phyloP scores from a whole-genome alignment of 2,113 vertebrate genomes.

The Cygnus atratus region DNA sequence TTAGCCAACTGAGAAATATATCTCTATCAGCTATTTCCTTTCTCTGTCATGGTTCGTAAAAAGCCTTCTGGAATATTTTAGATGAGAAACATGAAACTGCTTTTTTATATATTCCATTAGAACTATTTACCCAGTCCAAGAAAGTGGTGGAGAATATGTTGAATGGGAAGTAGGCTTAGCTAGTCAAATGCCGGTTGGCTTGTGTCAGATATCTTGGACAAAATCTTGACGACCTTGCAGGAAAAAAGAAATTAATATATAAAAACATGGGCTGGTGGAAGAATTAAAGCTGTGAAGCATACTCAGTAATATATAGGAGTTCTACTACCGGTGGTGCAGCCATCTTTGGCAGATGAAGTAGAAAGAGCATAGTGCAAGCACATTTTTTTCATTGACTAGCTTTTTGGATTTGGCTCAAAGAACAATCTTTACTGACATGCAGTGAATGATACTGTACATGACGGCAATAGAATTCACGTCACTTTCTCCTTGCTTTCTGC shows the following conservation, averaged over 20 bases:
- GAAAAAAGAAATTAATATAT: not conserved
- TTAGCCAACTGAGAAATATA: conserved; percentile 52
- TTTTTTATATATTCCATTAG: conserved; percentile 53
- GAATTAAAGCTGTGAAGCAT: not conserved
- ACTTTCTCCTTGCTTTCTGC: not conserved
- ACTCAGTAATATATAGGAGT: not conserved
- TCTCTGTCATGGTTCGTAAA: conserved; percentile 29
- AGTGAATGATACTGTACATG: conserved; percentile 6
- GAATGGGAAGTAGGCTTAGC: not conserved
- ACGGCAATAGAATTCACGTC: not conserved
- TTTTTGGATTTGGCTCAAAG: conserved; percentile 19
- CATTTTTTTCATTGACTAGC: not conserved
- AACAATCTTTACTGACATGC: not conserved
- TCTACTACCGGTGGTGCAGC: not conserved
- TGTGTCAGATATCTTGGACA: not conserved
- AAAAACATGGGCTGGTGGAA: not conserved
- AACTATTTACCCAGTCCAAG: not conserved
- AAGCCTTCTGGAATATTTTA: conserved; percentile 63
- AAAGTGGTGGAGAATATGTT: conserved; percentile 3
- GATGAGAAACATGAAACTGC: conserved; percentile 33
- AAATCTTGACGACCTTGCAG: not conserved
- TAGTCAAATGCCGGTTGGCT: not conserved
- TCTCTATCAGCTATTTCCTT: conserved; percentile 57
- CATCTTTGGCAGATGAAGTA: not conserved
- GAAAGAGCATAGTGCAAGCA: not conserved